Base-by-base conservation (phyloP, 2,113 vertebrate species). In the Lonchura striata region DNA sequence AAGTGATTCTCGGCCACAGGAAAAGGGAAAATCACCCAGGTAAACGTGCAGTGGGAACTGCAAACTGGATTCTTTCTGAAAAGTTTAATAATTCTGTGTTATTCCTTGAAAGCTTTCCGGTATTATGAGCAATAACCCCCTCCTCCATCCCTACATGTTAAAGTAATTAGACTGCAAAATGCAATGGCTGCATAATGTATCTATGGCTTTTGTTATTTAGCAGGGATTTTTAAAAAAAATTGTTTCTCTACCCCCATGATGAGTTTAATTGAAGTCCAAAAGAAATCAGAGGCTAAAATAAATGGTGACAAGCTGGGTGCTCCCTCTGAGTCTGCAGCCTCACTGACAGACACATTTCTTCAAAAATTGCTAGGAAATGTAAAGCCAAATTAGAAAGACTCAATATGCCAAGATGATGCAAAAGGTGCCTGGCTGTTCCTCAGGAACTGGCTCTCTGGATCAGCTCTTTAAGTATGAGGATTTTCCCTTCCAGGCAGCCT, bases 1-100 rank as follows among this genome's bases (percentile, higher is more conserved):
- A 94, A 97, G 92, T 94, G 93, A 96, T 95, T 82, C 94, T 96
- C 65, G 3, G 88, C 83, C 95, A 94, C 90, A 96, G 94, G 82
- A 92, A 91, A 76, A 94, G 84, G 92, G 75, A 88, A 84, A 89
- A 71, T 86, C 10, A 31, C 94, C 82, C 94, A 97, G 96, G 90
- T 96, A 93, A 94, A 96, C 15, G 79, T 68, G 75, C 61, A 89
- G 74, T 82, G 82, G 86, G 93, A 95, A 33, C 84, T 87, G 78
- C 82, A 88, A 78, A 46, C 92, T 75, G 86, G 76, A 71, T 90
- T 93, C 65, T 92, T 95, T 90, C 93, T 96, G 94, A 75, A 61
- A 90, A 93, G 88, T 92, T 90, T 86, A 93, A 92, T 86, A 92
- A 96, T 94, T 94, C 69, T 81, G 33, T 82, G 60, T 71, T 92